Evolutionary conservation across 2,797 vertebrate species (phyloP).

Genomic region (Coilia nasus): DNA sequence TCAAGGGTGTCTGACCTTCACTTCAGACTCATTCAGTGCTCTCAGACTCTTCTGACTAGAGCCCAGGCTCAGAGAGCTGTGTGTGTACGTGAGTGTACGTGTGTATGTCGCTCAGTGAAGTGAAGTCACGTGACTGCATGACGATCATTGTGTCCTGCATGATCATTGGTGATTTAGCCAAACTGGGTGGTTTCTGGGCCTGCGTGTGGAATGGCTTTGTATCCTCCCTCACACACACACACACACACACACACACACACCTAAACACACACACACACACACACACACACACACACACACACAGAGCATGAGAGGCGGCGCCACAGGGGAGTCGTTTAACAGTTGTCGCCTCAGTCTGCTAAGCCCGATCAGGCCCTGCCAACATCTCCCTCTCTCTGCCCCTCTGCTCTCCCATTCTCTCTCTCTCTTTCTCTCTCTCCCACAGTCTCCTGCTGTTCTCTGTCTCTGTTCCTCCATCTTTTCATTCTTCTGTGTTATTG

Average conservation of each 20-base stretch:
- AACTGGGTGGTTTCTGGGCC: neutral
- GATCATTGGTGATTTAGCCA: neutral
- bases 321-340: conserved; percentile 73
- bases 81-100: neutral
- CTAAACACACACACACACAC: neutral
- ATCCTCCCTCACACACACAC: too few relatives aligned
- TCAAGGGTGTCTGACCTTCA: neutral
- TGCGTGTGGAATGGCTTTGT: neutral
- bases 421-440: neutral
- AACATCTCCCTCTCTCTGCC: conserved; percentile 53
- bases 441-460: neutral
- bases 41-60: neutral
- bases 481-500: neutral
- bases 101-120: neutral
- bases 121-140: too few relatives aligned
- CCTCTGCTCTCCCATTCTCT: neutral
- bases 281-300: neutral
- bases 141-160: too few relatives aligned
- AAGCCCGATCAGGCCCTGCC: conserved; percentile 68
- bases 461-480: neutral
- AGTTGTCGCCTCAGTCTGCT: conserved; percentile 77
- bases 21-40: neutral
- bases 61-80: neutral
- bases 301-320: neutral
- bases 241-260: conserved; percentile 1